Evolutionary conservation across 1,140 invertebrate genomes (phyloP), one percentile per base, ranked within the genome.

Genomic region (Archivesica marissinica): DNA sequence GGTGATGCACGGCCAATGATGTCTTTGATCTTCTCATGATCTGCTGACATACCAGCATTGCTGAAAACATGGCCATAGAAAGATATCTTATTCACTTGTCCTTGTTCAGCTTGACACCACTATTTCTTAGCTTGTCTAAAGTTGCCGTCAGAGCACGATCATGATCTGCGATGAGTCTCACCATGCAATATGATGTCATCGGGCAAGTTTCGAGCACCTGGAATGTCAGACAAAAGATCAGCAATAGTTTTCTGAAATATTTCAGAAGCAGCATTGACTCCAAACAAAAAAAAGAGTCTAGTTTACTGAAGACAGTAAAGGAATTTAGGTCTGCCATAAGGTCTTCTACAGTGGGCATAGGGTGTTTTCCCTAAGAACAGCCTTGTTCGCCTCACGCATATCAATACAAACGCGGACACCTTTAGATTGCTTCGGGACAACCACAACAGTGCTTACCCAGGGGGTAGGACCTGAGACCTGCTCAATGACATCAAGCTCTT

Each of bases 361-460:
- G 75, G 54, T 89, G 87, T 38, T 85, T 44, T 89, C 86, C 15
- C 89, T 38, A 25, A 44, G 20, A 17, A 90, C 77, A 1, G 91
- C 91, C 30, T 86, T 80, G 52, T 92, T 91, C 1, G 87, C 86
- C 50, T 85, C 47, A 59, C 61, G 15, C 89, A 90, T 91, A 38
- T 92, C 89, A 2, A 92, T 88, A 56, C 89, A 91, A 0, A 90
- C 50, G 17, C 87, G 56, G 0, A 92, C 78, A 41, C 87, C 86
- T 20, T 61, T 75, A 13, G 74, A 56, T 30, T 84, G 66, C 61
- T 90, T 90, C 7, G 88, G 89, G 0, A 88, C 87, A 13, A 88
- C 85, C 23, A 92, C 90, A 13, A 92, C 79, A 1, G 89, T 85
- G 20, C 86, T 89, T 15, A 91, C 89, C 92, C 88, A 91, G 23